Conservation (phyloP, 2,888 invertebrate genomes). For the Syrphus vitripennis region DNA sequence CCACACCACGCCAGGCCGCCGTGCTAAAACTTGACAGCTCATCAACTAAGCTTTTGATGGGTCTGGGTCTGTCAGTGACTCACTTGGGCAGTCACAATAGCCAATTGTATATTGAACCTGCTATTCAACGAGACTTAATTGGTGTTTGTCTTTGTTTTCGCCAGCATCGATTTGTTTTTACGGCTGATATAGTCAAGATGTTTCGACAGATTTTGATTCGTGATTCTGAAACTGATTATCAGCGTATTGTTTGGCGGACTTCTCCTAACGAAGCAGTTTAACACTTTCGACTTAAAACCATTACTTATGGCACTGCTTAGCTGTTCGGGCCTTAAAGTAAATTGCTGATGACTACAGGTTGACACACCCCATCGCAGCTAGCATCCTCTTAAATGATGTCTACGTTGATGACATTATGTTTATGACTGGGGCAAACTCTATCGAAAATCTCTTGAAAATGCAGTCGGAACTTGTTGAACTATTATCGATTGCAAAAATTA, state of each 20-base stretch:
- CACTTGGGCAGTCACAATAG: background rate
- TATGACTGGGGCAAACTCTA: too few species aligned
- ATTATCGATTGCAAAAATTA: background rate
- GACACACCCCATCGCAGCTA: background rate
- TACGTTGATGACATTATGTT: too few species aligned
- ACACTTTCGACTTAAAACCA: conserved; percentile 15
- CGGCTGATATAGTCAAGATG: conserved; percentile 36
- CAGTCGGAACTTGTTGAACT: conserved; percentile 9
- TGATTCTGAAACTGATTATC: background rate
- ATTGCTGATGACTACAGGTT: conserved; percentile 5
- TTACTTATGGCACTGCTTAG: conserved; percentile 21
- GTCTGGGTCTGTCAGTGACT: conserved; percentile 20
- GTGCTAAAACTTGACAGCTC: background rate
- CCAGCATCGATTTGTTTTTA: conserved; percentile 33
- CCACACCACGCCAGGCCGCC: conserved; percentile 16
- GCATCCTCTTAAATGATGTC: background rate
- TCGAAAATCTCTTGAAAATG: background rate
- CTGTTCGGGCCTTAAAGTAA: conserved; percentile 17
- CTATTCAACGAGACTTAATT: conserved; percentile 24
- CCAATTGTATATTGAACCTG: background rate
- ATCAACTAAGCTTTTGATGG: background rate
- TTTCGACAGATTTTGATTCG: conserved; percentile 32
- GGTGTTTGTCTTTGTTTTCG: conserved; percentile 31
- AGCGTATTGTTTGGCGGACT: conserved; percentile 32
- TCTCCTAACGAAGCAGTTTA: background rate